Evolutionary conservation across 2,113 vertebrate species (phyloP).

Genomic region (Monopterus albus): DNA sequence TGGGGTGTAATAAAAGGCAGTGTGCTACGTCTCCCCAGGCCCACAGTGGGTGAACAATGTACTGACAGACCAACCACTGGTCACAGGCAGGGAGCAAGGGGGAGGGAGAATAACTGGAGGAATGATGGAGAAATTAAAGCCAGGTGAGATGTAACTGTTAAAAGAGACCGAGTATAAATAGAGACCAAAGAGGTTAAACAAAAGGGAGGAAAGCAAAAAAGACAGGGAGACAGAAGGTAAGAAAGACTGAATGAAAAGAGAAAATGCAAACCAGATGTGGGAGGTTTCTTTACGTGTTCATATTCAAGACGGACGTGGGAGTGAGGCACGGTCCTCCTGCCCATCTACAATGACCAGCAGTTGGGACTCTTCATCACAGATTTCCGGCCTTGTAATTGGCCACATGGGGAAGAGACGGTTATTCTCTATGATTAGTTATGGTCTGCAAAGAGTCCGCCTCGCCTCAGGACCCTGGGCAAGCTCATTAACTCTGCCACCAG

Average conservation of each 20-base stretch:
- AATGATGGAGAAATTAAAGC: neutral
- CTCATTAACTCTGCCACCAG: conserved; percentile 73
- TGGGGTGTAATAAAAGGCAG: conserved; percentile 68
- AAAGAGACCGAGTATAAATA: neutral
- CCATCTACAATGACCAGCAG: conserved; percentile 26
- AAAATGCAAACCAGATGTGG: neutral
- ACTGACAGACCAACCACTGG: conserved; percentile 57
- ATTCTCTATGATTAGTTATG: conserved; percentile 40
- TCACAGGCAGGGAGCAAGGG: conserved; percentile 10
- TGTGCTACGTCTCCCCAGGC: conserved; percentile 52
- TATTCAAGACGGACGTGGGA: neutral
- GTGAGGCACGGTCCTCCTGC: conserved; percentile 1
- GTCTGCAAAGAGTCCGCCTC: conserved; percentile 13
- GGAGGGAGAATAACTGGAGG: conserved; percentile 10
- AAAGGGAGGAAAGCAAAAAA: neutral
- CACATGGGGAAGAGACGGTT: conserved; percentile 38
- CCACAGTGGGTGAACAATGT: conserved; percentile 47
- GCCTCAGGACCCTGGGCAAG: conserved; percentile 36
- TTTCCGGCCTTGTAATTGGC: conserved; percentile 51
- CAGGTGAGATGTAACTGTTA: neutral
- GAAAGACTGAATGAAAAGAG: neutral
- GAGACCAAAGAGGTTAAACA: neutral
- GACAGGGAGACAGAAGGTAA: neutral
- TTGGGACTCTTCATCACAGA: conserved; percentile 26
- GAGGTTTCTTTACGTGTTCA: neutral